phyloP scores from a whole-genome alignment of 2,888 invertebrate genomes.

The Drosophila maculinotata region DNA sequence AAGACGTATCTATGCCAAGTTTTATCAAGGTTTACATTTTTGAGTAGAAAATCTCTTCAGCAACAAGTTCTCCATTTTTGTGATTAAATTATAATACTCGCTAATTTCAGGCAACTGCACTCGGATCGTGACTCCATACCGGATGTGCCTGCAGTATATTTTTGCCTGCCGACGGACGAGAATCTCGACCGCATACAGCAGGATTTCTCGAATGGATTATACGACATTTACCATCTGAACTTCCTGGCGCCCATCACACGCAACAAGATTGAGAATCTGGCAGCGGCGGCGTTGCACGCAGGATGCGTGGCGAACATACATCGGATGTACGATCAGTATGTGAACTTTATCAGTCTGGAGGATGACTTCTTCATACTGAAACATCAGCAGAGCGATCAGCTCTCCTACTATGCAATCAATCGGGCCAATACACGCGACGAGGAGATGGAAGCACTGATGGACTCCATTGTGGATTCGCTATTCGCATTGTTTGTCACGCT shows the following conservation, averaged over 20 bases:
- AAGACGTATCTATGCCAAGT: too few species aligned
- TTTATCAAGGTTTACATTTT: too few species aligned
- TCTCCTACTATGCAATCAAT: slow-evolving; percentile 98
- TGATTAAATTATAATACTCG: too few species aligned
- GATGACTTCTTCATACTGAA: slow-evolving; percentile 98
- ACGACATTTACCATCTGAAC: slow-evolving; percentile 98
- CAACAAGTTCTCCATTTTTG: too few species aligned
- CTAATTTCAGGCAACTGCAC: slow-evolving; percentile 93
- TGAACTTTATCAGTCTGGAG: slow-evolving; percentile 98
- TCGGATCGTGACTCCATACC: slow-evolving; percentile 96
- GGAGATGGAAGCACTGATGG: slow-evolving; percentile 97
- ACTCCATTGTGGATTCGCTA: slow-evolving; percentile 96
- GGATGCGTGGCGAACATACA: slow-evolving; percentile 96
- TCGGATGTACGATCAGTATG: slow-evolving; percentile 98
- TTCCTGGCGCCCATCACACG: slow-evolving; percentile 98
- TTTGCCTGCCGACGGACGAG: slow-evolving; percentile 97
- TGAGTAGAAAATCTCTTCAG: too few species aligned
- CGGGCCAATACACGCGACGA: slow-evolving; percentile 96
- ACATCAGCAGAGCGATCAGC: slow-evolving; percentile 95
- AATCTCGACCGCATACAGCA: slow-evolving; percentile 97
- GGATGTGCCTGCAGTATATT: slow-evolving; percentile 99
- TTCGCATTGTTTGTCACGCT: slow-evolving; percentile 99
- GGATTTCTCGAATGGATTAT: slow-evolving; percentile 94
- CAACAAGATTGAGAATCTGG: slow-evolving; percentile 97
- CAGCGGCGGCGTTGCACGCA: slow-evolving; percentile 95